A percentile compares a stretch with the other conserved stretches of the same genome.
phyloP scores from a whole-genome alignment of 1,140 invertebrate genomes.

The Euura saliciscinereae region DNA sequence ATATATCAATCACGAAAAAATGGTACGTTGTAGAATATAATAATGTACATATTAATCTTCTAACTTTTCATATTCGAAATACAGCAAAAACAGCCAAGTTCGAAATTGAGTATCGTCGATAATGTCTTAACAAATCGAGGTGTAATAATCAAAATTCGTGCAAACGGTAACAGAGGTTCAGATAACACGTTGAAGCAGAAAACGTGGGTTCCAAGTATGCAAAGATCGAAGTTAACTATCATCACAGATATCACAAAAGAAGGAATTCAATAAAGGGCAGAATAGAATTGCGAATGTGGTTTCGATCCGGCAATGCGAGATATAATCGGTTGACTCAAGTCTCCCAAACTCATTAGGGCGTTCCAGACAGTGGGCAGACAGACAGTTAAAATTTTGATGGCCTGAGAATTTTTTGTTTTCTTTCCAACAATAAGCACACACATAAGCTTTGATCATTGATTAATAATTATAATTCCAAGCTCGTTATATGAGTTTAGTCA shows the following conservation, averaged over 20 bases:
- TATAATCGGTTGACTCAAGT: constrained; percentile 23
- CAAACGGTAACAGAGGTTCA: background rate
- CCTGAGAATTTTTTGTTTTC: background rate
- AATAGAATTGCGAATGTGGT: background rate
- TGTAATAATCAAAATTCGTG: background rate
- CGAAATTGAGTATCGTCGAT: constrained; percentile 42
- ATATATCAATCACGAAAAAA: constrained; percentile 45
- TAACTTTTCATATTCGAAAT: constrained; percentile 54
- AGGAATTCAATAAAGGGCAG: background rate
- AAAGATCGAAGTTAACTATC: background rate
- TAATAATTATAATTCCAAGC: constrained; percentile 2
- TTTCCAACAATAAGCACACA: background rate
- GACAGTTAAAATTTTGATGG: constrained; percentile 28
- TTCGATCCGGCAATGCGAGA: background rate
- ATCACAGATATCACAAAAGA: background rate
- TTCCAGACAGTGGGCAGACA: constrained; percentile 58
- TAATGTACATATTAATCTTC: constrained; percentile 61
- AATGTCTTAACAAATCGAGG: constrained; percentile 18
- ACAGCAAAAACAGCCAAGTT: constrained; percentile 48
- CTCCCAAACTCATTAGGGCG: constrained; percentile 59
- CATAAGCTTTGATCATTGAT: constrained; percentile 8
- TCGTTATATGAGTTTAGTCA: background rate
- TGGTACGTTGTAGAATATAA: constrained; percentile 43
- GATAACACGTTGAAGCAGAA: background rate
- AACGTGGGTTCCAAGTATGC: background rate